Evolutionary conservation across 2,888 invertebrate species (phyloP).

Genomic region (Nomada flava): DNA sequence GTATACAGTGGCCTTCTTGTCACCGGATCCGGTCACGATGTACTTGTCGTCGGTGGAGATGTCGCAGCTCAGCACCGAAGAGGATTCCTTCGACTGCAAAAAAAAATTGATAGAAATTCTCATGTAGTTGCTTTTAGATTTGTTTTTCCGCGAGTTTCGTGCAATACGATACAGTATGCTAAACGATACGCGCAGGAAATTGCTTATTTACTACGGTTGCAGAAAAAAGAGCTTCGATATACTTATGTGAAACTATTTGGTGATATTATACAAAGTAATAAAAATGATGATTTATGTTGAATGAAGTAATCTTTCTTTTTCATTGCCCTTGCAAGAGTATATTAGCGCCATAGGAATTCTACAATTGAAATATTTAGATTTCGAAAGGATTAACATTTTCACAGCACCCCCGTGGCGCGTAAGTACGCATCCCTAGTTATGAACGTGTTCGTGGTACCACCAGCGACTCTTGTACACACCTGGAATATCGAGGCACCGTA

Average conservation of each 20-base stretch:
- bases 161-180: background rate
- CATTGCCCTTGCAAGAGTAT: no score
- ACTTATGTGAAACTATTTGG: background rate
- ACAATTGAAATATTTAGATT: no score
- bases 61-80: constrained; percentile 99
- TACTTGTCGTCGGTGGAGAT: constrained; percentile 99
- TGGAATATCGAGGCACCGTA: constrained; percentile 99
- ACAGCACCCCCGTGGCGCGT: no score
- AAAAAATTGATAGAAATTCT: constrained; percentile 23
- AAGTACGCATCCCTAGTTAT: no score
- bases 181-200: background rate
- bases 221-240: background rate
- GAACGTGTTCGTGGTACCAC: background rate
- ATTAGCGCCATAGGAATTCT: no score
- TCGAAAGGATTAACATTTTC: no score
- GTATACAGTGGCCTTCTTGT: constrained; percentile 98
- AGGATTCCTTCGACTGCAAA: constrained; percentile 96
- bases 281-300: no score
- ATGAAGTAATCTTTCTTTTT: no score
- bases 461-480: constrained; percentile 85
- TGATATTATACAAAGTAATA: no score
- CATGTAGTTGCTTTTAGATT: background rate
- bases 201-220: background rate
- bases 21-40: constrained; percentile 98
- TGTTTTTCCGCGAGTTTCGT: background rate